These are phyloP conservation scores for Branchinecta sandiegonensis DNA, from an alignment of 2,888 invertebrate genomes.

Conservation along the genomic window DNA sequence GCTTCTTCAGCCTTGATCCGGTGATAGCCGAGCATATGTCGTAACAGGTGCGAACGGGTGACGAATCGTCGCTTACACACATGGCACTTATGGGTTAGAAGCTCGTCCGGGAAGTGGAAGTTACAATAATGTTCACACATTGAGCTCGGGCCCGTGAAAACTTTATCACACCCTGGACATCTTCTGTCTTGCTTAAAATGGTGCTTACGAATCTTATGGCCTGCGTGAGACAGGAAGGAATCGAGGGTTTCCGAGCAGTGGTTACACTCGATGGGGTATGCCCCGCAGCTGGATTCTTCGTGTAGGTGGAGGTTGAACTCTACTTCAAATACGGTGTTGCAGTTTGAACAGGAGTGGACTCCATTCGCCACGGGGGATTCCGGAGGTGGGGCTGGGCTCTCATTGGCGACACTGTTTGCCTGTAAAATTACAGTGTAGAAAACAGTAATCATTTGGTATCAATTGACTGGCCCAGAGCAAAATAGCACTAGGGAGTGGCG, in stretches of 20 bases:
- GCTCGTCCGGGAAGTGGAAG: background rate
- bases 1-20: conserved; percentile 13
- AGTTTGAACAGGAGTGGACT: no score
- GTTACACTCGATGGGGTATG: background rate
- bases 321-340: background rate
- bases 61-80: background rate
- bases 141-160: background rate
- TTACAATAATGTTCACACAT: conserved; percentile 1
- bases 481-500: no score
- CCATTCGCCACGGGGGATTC: no score
- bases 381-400: no score
- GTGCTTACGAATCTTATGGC: background rate
- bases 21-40: background rate
- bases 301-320: background rate
- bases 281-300: conserved; percentile 6
- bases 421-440: no score
- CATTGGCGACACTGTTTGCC: no score
- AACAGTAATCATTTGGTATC: no score
- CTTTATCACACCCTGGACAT: background rate
- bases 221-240: background rate
- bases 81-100: conserved; percentile 1
- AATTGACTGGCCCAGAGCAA: no score
- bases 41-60: background rate
- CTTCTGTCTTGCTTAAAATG: background rate
- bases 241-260: background rate